Percentiles rank a stretch among this genome's conserved stretches.
phyloP scores from a whole-genome alignment of 1,140 invertebrate genomes.

The Bactericera cockerelli region DNA sequence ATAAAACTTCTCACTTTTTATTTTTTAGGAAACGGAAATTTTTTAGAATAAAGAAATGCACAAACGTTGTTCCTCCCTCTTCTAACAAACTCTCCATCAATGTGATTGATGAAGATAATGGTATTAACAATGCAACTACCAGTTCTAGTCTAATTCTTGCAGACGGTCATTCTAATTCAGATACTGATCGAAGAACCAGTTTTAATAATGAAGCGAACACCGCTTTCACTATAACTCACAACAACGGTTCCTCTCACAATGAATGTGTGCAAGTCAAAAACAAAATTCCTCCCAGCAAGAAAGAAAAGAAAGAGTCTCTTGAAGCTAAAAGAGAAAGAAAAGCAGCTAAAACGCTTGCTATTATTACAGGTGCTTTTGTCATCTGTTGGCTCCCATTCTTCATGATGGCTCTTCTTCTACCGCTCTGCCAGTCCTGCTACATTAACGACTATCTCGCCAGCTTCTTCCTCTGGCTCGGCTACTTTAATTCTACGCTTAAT shows the following conservation, averaged over 20 bases:
- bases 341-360: slow-evolving; percentile 78
- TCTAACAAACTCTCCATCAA: background rate
- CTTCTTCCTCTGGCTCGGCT: slow-evolving; percentile 78
- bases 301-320: slow-evolving; percentile 34
- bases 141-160: slow-evolving; percentile 3
- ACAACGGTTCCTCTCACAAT: too few species aligned
- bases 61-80: background rate
- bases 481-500: slow-evolving; percentile 88
- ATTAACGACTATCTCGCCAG: slow-evolving; percentile 60
- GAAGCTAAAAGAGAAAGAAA: slow-evolving; percentile 70
- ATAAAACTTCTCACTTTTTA: background rate
- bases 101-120: background rate
- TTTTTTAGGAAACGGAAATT: slow-evolving; percentile 4
- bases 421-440: slow-evolving; percentile 49
- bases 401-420: slow-evolving; percentile 66
- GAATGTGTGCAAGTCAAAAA: too few species aligned
- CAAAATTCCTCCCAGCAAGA: slow-evolving; percentile 25
- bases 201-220: background rate
- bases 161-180: slow-evolving; percentile 6
- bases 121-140: background rate
- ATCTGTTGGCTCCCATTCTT: slow-evolving; percentile 83
- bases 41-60: slow-evolving; percentile 2
- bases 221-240: too few species aligned
- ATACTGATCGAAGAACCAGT: slow-evolving; percentile 6
- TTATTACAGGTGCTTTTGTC: slow-evolving; percentile 79